Percentiles rank a stretch among this genome's conserved stretches.
Evolutionary conservation across 1,140 invertebrate genomes (phyloP).

Genomic region (Potamilus streckersoni): DNA sequence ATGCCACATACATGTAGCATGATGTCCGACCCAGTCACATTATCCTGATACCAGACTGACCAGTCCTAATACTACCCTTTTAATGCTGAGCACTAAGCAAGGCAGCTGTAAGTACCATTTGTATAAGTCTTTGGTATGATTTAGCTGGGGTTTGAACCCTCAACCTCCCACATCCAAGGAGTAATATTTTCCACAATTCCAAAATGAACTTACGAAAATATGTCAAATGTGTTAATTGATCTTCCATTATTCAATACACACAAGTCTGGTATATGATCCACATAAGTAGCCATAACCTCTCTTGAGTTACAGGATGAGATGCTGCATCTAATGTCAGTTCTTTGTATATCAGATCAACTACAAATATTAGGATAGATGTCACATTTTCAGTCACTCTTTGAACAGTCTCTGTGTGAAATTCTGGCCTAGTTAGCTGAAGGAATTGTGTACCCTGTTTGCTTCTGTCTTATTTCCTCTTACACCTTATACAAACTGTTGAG

Average conservation of each 20-base stretch:
- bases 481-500: too few relatives aligned
- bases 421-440: background rate
- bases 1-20: too few relatives aligned
- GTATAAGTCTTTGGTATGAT: too few relatives aligned
- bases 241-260: constrained; percentile 12
- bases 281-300: background rate
- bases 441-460: too few relatives aligned
- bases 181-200: constrained; percentile 16
- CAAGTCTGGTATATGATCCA: constrained; percentile 15
- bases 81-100: too few relatives aligned
- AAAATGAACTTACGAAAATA: constrained; percentile 10
- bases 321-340: background rate
- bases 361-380: background rate
- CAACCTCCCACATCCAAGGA: too few relatives aligned
- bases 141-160: too few relatives aligned
- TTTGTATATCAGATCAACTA: constrained; percentile 1
- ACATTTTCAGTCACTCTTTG: background rate
- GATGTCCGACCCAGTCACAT: too few relatives aligned
- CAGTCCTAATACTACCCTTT: too few relatives aligned
- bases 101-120: too few relatives aligned
- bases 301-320: constrained; percentile 1
- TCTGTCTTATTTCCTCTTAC: too few relatives aligned
- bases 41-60: too few relatives aligned
- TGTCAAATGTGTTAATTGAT: constrained; percentile 6
- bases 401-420: constrained; percentile 9